A percentile compares a stretch with the other conserved stretches of the same genome.
Evolutionary conservation across 2,797 vertebrate species (phyloP).

Genomic region (Anableps anableps): DNA sequence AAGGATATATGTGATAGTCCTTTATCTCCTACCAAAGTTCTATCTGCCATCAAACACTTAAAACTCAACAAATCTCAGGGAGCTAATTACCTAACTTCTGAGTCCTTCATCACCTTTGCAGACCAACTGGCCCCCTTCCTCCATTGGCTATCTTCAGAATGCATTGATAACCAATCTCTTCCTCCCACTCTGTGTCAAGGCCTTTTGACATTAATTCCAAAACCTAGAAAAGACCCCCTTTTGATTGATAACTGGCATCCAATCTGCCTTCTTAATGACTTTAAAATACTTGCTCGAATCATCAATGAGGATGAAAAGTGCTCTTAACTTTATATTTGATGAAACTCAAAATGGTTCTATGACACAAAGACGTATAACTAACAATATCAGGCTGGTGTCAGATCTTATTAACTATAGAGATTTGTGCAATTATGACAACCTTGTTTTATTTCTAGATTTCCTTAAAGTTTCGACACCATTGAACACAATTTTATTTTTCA

Average conservation of each 20-base stretch:
- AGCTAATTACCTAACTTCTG: not conserved
- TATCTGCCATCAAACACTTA: not conserved
- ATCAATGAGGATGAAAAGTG: not conserved
- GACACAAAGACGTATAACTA: too few relatives aligned
- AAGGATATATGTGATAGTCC: not conserved
- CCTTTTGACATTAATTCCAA: not conserved
- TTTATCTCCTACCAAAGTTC: not conserved
- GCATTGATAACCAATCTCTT: not conserved
- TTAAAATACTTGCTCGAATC: not conserved
- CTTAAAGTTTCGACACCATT: not conserved
- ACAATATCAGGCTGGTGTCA: too few relatives aligned
- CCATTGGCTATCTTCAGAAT: not conserved
- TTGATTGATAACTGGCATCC: not conserved
- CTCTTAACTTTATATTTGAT: not conserved
- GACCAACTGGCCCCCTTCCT: not conserved
- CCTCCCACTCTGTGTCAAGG: not conserved
- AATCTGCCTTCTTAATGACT: not conserved
- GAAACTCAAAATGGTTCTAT: too few relatives aligned
- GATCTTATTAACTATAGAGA: too few relatives aligned
- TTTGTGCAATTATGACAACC: too few relatives aligned
- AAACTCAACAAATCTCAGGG: not conserved
- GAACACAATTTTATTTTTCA: not conserved
- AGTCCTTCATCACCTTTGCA: not conserved
- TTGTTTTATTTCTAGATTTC: not conserved
- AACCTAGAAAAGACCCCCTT: not conserved